Evolutionary conservation across 2,888 invertebrate species (phyloP), one percentile per base, ranked within the genome.

Genomic region (Rhamnusium bicolor): DNA sequence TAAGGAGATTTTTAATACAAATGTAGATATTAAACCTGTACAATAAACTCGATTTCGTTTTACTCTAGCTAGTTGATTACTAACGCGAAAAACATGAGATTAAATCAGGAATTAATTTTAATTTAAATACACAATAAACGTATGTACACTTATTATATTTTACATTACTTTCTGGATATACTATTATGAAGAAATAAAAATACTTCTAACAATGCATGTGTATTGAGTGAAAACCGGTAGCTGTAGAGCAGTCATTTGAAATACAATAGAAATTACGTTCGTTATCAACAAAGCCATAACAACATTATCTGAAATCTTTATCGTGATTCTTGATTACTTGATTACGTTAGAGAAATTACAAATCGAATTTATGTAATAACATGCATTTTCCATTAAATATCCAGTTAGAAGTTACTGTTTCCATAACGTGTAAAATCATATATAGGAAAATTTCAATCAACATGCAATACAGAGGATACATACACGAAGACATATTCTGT

Each of bases 301-400:
- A 58, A 29, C 27, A 69, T 69, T 47, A 46, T 60, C 24, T 32
- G 8, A 51, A 69, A 69, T 58, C 69, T 61, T 60, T 61, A 69
- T 56, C 40, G 40, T 40, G 58, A 32, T 19, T 73, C 66, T 51
- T 51, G 61, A 73, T 69, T 73, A 66, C 65, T 62, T 32, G 69
- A 66, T 69, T 61, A 69, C 65, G 72, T 69, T 72, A 58, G 19
- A 62, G 60, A 47, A 69, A 60, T 61, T 65, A 56, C 60, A 65
- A 51, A 66, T 58, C 69, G 62, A 69, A 60, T 73, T 61, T 49
- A 51, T 62, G 61, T 66, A 69, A 69, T 69, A 61, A 69, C 69
- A 40, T 0, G n/a, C n/a, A 32, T 32, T 32, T 12, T 8, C 10
- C 40, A 2, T 40, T 40, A 40, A 40, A 24, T 4, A 2, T 24